These are phyloP conservation scores for Phrynocephalus vlangalii DNA, from an alignment of 2,797 vertebrate species.

Conservation along the genomic window DNA sequence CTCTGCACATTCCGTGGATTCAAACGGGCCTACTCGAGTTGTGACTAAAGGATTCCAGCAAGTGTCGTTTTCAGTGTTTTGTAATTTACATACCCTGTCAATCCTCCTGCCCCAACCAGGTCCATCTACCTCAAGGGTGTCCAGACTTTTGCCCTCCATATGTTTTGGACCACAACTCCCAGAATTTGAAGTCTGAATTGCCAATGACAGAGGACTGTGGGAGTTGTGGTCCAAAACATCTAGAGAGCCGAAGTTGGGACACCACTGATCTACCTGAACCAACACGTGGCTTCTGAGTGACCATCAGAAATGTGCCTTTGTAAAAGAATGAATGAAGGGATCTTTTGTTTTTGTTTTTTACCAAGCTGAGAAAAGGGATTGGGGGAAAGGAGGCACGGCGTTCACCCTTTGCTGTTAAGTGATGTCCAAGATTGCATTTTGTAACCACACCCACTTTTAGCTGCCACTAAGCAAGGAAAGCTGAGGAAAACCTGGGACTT, in stretches of 20 bases:
- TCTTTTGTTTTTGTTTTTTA: not conserved
- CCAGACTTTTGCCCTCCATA: no score
- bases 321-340: not conserved
- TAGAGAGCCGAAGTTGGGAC: no score
- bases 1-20: no score
- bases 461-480: slow-evolving; percentile 11
- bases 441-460: not conserved
- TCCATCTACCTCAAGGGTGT: not conserved
- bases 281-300: not conserved
- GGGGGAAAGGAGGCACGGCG: not conserved
- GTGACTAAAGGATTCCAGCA: no score
- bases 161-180: no score
- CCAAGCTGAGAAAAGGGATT: not conserved
- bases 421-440: not conserved
- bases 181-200: no score
- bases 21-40: no score
- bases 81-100: not conserved
- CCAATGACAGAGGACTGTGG: no score
- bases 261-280: not conserved
- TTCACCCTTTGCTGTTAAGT: not conserved
- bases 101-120: slow-evolving; percentile 14
- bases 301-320: not conserved
- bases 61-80: not conserved
- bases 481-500: not conserved
- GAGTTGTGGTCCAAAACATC: no score